A percentile compares a stretch with the other conserved stretches of the same genome.
Conservation (phyloP, 2,113 vertebrate species). For the Hyaena hyaena region DNA sequence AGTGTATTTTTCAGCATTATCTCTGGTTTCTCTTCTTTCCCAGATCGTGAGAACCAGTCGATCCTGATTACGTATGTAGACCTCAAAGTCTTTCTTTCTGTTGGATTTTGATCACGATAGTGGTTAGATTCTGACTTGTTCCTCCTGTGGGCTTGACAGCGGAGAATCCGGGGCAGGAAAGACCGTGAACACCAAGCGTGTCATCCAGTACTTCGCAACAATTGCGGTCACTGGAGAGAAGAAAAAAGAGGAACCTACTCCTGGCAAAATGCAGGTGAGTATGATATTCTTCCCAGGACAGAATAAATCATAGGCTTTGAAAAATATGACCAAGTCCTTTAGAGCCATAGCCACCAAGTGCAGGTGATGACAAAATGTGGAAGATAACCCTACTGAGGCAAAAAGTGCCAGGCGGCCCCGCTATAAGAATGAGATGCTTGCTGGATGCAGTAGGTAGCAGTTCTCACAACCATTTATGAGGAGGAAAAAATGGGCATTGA, state of each 20-base stretch:
- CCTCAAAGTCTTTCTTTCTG: neutral
- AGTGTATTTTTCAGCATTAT: neutral
- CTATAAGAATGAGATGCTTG: neutral
- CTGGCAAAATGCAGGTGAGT: constrained; percentile 83
- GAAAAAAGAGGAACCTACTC: constrained; percentile 74
- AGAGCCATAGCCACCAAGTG: neutral
- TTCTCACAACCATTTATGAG: neutral
- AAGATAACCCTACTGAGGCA: neutral
- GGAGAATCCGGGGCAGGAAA: constrained; percentile 90
- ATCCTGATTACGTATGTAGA: constrained; percentile 87
- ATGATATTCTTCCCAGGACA: neutral
- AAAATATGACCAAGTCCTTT: neutral
- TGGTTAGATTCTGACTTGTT: neutral
- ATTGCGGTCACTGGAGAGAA: constrained; percentile 85
- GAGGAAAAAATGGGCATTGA: neutral
- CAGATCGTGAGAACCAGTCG: constrained; percentile 85
- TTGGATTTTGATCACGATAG: fast-evolving
- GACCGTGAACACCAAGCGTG: constrained; percentile 90
- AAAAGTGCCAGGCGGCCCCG: too few relatives aligned
- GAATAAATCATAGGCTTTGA: neutral
- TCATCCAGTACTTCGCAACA: constrained; percentile 90
- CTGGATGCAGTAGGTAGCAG: neutral
- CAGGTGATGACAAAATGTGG: neutral
- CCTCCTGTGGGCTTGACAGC: constrained; percentile 67
- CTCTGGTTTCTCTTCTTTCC: constrained; percentile 29